Evolutionary conservation across 1,140 invertebrate genomes (phyloP), one percentile per base, ranked within the genome.

Genomic region (Cephus cinctus): DNA sequence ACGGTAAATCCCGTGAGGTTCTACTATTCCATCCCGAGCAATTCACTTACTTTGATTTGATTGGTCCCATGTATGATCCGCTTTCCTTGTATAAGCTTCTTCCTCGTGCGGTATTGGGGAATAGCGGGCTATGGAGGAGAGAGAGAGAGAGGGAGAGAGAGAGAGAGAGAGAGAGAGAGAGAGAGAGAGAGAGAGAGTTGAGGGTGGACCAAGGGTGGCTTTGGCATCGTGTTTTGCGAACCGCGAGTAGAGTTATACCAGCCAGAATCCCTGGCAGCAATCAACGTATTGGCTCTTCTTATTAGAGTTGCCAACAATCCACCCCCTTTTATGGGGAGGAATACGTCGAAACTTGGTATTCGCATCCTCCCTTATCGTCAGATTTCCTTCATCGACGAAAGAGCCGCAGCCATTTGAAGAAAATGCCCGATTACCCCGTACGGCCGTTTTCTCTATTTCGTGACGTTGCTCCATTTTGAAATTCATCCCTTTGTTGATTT

Each of bases 31-130:
- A 34, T 52, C 9, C 30, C 45, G 21, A 14, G 32, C 66, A 73
- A 72, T 73, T 73, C 67, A 75, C 71, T 75, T 74, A 73, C 67
- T 71, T 71, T 74, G 69, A 75, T 75, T 75, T 72, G 73, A 74
- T 73, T 74, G 69, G 67, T 45, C 47, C 47, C 44, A 54, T 43
- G 54, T 63, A 64, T 71, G 60, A 70, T 71, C 49, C 56, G 32
- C 36, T 52, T 58, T 56, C 35, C 47, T 47, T 43, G 52, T 50
- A 34, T 50, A 42, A 50, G 39, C 22, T 44, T 18, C 23, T 12
- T 44, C 20, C 2, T 4, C 15, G 5, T 25, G 27, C 40, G 38
- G 35, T 23, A 4, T 25, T 23, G 15, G 3, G 18, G 30, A 22
- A 50, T 20, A 30, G 44, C 21, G 53, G 42, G 23, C 16, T 3